Evolutionary conservation across 92 coral and sea anemone species (phyloP), one percentile per base, ranked within the genome.

Genomic region (Siderastrea radians): DNA sequence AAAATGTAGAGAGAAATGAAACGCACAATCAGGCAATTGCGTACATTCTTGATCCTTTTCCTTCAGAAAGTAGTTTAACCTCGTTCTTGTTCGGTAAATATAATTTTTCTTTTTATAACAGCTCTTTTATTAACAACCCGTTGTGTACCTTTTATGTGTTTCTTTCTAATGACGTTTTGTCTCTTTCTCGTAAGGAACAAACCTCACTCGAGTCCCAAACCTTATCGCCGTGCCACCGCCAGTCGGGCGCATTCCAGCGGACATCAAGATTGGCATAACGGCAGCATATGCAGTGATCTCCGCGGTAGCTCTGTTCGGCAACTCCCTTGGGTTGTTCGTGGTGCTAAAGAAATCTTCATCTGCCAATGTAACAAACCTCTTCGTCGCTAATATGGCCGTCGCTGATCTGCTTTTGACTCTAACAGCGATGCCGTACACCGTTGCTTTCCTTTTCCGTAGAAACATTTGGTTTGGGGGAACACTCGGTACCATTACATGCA

Each of bases 361-460:
- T 3, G 4, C 44, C 4, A 91, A 75, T 43, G 63, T 75, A 10
- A 66, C 86, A 5, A 77, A 81, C 92, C 67, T 83, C 44, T 63
- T 91, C 54, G 87, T 91, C 2, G 91, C 91, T 73, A 91, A 91
- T 66, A 87, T 91, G 94, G 88, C 94, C 55, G 52, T 62, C 12
- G 94, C 94, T 38, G 94, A 91, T 45, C 84, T 91, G 73, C 60
- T 91, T 1, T 64, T 91, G 9, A 51, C 92, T 3, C 2, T 68
- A 5, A 78, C 90, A 14, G 64, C 73, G 48, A 81, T 91, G 87
- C 94, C 94, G 9, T 87, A 48, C 57, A 70, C 78, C 48, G 81
- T 72, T 44, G 53, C 55, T 3, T 87, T n/a, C 48, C 15, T 91
- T 54, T 87, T 51, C 65, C 70, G 72, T 38, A 47, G 0, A 0